Evolutionary conservation across 2,113 vertebrate species (phyloP).

Genomic region (Panthera tigris): DNA sequence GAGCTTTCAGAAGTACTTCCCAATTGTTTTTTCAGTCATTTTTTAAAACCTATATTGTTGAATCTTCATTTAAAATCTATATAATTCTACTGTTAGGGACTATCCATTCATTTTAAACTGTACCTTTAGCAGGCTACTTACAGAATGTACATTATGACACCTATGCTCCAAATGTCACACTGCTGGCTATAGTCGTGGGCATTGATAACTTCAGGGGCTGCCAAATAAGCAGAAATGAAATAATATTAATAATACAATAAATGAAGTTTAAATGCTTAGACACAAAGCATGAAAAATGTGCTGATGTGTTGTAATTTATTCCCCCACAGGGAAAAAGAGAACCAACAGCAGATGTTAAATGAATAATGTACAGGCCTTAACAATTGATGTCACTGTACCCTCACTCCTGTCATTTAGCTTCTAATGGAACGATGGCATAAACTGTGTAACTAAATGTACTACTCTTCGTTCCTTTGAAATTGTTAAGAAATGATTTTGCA

Average conservation of each 20-base stretch:
- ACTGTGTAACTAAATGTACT: conserved; percentile 63
- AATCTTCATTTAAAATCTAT: conserved; percentile 40
- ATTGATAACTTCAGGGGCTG: conserved; percentile 94
- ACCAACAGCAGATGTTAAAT: conserved; percentile 86
- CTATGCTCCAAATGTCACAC: conserved; percentile 95
- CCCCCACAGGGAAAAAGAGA: conserved; percentile 78
- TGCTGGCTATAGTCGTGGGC: conserved; percentile 91
- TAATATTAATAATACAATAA: conserved; percentile 87
- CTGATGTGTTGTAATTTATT: conserved; percentile 86
- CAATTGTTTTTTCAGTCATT: conserved; percentile 3
- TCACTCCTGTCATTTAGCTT: conserved; percentile 79
- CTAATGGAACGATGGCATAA: conserved; percentile 65
- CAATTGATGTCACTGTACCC: conserved; percentile 78
- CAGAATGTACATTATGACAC: conserved; percentile 95
- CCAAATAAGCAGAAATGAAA: conserved; percentile 85
- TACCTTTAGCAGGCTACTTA: conserved; percentile 88
- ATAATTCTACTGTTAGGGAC: not conserved
- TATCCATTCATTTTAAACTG: conserved; percentile 70
- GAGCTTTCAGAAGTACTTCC: not conserved
- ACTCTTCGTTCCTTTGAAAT: conserved; percentile 66
- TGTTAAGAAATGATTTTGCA: conserved; percentile 71
- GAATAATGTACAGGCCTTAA: conserved; percentile 87
- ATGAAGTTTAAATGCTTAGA: conserved; percentile 85
- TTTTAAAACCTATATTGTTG: conserved; percentile 11
- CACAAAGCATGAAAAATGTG: conserved; percentile 83